phyloP scores from a whole-genome alignment of 1,140 invertebrate species.

The Trichogramma pretiosum region DNA sequence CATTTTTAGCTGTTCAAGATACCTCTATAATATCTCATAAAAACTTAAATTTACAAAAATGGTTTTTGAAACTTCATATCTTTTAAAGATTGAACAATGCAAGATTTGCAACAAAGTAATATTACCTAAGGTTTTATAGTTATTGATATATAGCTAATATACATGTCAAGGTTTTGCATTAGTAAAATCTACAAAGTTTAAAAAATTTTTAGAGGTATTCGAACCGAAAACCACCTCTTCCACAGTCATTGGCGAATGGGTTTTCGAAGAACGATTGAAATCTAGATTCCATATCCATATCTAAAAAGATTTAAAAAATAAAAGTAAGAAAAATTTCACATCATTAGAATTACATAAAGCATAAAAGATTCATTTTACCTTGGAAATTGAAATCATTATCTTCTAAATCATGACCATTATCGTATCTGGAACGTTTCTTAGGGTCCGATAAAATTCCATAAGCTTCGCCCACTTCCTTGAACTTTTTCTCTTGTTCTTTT shows the following conservation, averaged over 20 bases:
- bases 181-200: slow-evolving; percentile 16
- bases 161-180: slow-evolving; percentile 10
- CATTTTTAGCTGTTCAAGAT: too few species aligned
- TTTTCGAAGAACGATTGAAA: slow-evolving; percentile 68
- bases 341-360: slow-evolving; percentile 17
- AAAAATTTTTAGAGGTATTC: slow-evolving; percentile 17
- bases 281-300: slow-evolving; percentile 67
- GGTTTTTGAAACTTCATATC: too few species aligned
- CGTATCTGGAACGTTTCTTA: slow-evolving; percentile 84
- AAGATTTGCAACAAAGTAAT: slow-evolving; percentile 3
- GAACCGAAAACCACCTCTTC: slow-evolving; percentile 3
- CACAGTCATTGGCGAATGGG: slow-evolving; percentile 3
- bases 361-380: slow-evolving; percentile 24
- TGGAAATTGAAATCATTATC: slow-evolving; percentile 49
- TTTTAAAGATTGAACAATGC: too few species aligned
- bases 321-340: neutral
- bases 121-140: slow-evolving; percentile 10
- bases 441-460: slow-evolving; percentile 91
- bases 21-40: too few species aligned
- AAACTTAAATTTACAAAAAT: too few species aligned
- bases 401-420: slow-evolving; percentile 85
- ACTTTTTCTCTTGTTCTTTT: slow-evolving; percentile 87
- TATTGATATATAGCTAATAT: slow-evolving; percentile 16
- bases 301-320: slow-evolving; percentile 39
- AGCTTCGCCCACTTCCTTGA: slow-evolving; percentile 96